Base-by-base conservation (phyloP, 92 coral and sea anemone species). In the Scolanthus callimorphus region DNA sequence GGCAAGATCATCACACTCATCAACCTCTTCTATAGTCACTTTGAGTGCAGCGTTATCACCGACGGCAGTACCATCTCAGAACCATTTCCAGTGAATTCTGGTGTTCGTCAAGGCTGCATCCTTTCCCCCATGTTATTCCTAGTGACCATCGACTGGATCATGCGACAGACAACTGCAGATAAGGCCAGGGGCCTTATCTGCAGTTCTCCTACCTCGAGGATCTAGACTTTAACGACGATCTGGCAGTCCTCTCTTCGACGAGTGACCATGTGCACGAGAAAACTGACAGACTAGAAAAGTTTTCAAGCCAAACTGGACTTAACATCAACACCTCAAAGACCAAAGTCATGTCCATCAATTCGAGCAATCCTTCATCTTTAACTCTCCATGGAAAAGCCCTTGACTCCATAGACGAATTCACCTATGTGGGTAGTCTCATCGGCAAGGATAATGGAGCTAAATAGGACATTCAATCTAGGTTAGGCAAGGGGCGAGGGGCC, bases 321-420 rank as follows among this genome's bases (percentile, higher is more conserved):
- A 57, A 57, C 2, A 29, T 57, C 23, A 57, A 27, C 46, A 57
- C 15, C 11, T 19, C 9, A 1, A 31, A 57, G n/a, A n/a, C n/a
- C n/a, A n/a, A n/a, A n/a, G n/a, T n/a, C n/a, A n/a, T n/a, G n/a
- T n/a, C n/a, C n/a, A n/a, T n/a, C n/a, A n/a, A n/a, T n/a, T n/a
- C n/a, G n/a, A n/a, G n/a, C n/a, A n/a, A n/a, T n/a, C n/a, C n/a
- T n/a, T n/a, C n/a, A n/a, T n/a, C n/a, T n/a, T n/a, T n/a, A n/a
- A n/a, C n/a, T n/a, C n/a, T n/a, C n/a, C n/a, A n/a, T n/a, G 51
- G 60, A 51, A 39, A 54, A 39, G 29, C 20, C n/a, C n/a, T n/a
- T n/a, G n/a, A 54, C 29, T 51, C 37, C 72, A 53, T 53, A 17
- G 62, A 65, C 47, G 54, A 52, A 45, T 65, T 53, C 58, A 65